A percentile compares a stretch with the other conserved stretches of the same genome.
phyloP scores from a whole-genome alignment of 2,797 vertebrate genomes.

The Arvicola amphibius region DNA sequence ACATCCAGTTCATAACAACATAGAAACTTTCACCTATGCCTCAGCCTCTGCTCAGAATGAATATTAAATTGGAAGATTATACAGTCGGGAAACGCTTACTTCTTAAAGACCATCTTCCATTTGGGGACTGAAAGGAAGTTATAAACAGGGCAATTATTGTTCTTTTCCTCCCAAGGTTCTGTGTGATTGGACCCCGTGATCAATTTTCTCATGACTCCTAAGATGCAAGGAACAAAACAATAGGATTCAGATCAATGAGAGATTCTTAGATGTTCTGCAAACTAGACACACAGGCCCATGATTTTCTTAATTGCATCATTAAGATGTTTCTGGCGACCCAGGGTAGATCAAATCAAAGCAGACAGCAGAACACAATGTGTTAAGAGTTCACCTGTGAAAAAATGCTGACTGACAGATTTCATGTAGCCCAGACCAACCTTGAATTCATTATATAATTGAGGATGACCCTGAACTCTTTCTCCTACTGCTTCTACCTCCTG shows the following conservation, averaged over 20 bases:
- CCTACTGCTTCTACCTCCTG: not conserved
- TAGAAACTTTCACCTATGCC: not conserved
- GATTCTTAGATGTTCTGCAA: not conserved
- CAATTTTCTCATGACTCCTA: not conserved
- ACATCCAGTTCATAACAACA: not conserved
- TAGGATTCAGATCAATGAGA: not conserved
- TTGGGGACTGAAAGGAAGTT: not conserved
- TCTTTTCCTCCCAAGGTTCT: conserved; percentile 56
- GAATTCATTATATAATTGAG: not conserved
- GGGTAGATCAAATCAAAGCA: not conserved
- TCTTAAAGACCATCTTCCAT: not conserved
- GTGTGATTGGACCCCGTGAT: not conserved
- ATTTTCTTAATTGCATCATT: not conserved
- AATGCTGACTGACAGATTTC: not conserved
- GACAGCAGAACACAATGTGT: not conserved
- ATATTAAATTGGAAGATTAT: not conserved
- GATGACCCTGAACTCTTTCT: not conserved
- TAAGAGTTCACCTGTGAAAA: not conserved
- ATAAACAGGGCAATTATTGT: conserved; percentile 33
- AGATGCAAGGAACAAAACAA: not conserved
- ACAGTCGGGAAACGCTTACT: not conserved
- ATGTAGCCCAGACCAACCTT: not conserved
- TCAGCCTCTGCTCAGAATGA: not conserved
- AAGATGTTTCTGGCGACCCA: not conserved
- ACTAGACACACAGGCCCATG: not conserved